phyloP scores from a whole-genome alignment of 2,113 vertebrate species.

The Pionites leucogaster region DNA sequence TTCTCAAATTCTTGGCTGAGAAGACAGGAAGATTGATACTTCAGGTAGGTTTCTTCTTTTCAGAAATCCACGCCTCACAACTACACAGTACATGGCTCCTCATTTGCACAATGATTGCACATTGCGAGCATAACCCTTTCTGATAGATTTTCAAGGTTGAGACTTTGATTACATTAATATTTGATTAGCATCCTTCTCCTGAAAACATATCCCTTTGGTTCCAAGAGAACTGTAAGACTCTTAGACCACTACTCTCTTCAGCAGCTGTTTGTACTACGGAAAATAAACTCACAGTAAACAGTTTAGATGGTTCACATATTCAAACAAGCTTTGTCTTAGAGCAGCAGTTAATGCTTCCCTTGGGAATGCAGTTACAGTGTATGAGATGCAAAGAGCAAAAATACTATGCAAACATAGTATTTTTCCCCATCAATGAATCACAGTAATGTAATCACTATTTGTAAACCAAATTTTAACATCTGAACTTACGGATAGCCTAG shows the following conservation, averaged over 20 bases:
- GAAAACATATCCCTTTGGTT: background rate
- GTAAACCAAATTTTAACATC: background rate
- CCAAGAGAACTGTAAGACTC: background rate
- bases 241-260: background rate
- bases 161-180: background rate
- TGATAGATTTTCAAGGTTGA: background rate
- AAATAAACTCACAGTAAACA: background rate
- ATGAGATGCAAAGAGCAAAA: background rate
- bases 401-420: background rate
- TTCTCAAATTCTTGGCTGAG: background rate
- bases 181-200: background rate
- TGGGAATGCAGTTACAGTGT: background rate
- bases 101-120: background rate
- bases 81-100: background rate
- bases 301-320: background rate
- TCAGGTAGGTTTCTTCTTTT: background rate
- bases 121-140: background rate
- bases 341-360: background rate
- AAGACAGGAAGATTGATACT: background rate
- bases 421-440: background rate
- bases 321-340: background rate
- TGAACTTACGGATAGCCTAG: conserved; percentile 92
- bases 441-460: background rate
- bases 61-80: background rate
- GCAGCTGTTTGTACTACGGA: background rate